Evolutionary conservation across 2,888 invertebrate species (phyloP).

Genomic region (Rotaria socialis): DNA sequence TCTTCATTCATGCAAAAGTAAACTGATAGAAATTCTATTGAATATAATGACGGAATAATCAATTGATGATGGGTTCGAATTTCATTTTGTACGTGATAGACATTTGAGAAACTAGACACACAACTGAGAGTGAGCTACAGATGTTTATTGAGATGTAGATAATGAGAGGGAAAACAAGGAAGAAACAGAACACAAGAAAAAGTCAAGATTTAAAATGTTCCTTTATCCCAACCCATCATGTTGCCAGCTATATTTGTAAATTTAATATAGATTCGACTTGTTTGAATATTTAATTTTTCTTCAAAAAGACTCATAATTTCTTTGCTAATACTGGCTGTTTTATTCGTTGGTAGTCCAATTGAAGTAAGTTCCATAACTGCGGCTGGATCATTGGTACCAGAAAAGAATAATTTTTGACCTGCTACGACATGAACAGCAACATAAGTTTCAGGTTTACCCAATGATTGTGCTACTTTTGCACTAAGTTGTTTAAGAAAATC

Average conservation of each 20-base stretch:
- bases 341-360: not conserved
- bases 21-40: not conserved
- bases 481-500: not conserved
- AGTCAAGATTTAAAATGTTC: no score
- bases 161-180: no score
- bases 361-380: not conserved
- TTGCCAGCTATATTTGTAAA: no score
- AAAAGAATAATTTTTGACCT: not conserved
- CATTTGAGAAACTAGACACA: no score
- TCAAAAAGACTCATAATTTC: not conserved
- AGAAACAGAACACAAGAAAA: no score
- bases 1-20: not conserved
- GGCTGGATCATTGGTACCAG: not conserved
- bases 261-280: not conserved
- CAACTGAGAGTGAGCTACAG: no score
- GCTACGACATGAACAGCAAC: not conserved
- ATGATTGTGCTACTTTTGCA: not conserved
- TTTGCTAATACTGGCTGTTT: not conserved
- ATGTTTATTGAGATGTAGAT: no score
- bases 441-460: not conserved
- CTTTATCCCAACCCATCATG: no score
- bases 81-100: not conserved
- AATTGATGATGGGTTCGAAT: not conserved
- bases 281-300: not conserved
- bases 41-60: no score